Evolutionary conservation across 1,140 invertebrate species (phyloP), one percentile per base, ranked within the genome.

Genomic region (Bombus picipes): DNA sequence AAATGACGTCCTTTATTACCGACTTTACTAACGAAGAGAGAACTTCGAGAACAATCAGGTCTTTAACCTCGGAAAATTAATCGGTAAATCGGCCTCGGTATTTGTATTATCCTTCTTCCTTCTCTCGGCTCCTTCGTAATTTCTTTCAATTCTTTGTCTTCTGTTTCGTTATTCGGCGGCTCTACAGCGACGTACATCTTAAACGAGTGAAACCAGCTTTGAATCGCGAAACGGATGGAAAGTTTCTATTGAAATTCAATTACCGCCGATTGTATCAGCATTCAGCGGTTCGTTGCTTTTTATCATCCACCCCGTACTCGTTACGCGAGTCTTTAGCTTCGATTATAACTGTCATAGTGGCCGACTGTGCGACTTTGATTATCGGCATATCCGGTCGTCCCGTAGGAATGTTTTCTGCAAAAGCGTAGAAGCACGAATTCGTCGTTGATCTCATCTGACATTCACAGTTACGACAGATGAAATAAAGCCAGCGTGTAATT

Each of bases 1-100:
- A 81, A 89, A 88, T 97, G 92, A n/a, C 87, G 71, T 74, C 70
- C 80, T 86, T 88, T 90, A 86, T 90, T 80, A 86, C 72, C 39
- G 76, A 37, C 70, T 86, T 82, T 18, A 37, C 77, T 81, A 87
- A 90, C 70, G 85, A 90, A 87, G 86, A 65, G 82, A 57, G 72
- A 84, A 81, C 82, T 57, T 59, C 25, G 71, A 72, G 80, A 90
- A 66, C 62, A 41, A n/a, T 25, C 47, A 39, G 85, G 81, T 87
- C 85, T 83, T 87, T 79, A 85, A 89, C 85, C 75, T 76, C 80
- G 75, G 76, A 62, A 80, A 79, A 74, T 57, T 87, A 84, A 80
- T 71, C 75, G 43, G 32, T 73, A 22, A 37, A 53, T 3, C 25
- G 43, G 10, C 62, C 37, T 34, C 57, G 18, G 66, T 89, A 74